A percentile compares a stretch with the other conserved stretches of the same genome.
Evolutionary conservation across 2,113 vertebrate genomes (phyloP).

Genomic region (Hippocampus barbouri): DNA sequence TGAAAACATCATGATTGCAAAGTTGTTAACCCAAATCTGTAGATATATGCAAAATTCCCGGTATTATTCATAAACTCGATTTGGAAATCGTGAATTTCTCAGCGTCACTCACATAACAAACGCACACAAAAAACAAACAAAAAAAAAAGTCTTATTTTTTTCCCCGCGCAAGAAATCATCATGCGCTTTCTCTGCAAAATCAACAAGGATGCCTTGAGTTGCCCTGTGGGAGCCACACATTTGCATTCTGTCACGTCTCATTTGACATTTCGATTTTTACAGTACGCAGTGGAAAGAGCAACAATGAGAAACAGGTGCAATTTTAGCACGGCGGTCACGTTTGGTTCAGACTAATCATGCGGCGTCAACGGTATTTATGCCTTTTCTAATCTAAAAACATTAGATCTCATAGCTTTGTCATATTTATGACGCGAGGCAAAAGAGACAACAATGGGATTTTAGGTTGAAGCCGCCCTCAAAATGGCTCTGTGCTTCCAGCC

Average conservation of each 20-base stretch:
- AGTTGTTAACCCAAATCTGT: background rate
- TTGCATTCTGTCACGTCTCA: conserved; percentile 71
- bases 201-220: conserved; percentile 64
- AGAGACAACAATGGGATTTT: conserved; percentile 33
- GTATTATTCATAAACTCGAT: conserved; percentile 25
- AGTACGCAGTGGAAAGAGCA: conserved; percentile 45
- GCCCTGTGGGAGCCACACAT: conserved; percentile 69
- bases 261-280: conserved; percentile 71
- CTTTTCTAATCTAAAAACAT: too few relatives aligned
- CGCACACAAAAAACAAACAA: background rate
- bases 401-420: conserved; percentile 59
- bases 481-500: conserved; percentile 51
- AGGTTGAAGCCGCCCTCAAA: conserved; percentile 64
- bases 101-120: conserved; percentile 23
- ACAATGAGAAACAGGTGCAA: conserved; percentile 69
- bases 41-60: background rate
- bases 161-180: conserved; percentile 37
- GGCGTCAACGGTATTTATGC: conserved; percentile 49
- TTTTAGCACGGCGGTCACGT: conserved; percentile 62
- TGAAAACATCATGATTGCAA: background rate
- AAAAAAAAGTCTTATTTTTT: conserved; percentile 21
- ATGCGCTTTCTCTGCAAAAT: conserved; percentile 57
- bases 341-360: conserved; percentile 59
- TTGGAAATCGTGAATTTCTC: conserved; percentile 44
- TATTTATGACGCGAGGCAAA: conserved; percentile 53